phyloP scores from a whole-genome alignment of 2,113 vertebrate species.

The Heptranchias perlo region DNA sequence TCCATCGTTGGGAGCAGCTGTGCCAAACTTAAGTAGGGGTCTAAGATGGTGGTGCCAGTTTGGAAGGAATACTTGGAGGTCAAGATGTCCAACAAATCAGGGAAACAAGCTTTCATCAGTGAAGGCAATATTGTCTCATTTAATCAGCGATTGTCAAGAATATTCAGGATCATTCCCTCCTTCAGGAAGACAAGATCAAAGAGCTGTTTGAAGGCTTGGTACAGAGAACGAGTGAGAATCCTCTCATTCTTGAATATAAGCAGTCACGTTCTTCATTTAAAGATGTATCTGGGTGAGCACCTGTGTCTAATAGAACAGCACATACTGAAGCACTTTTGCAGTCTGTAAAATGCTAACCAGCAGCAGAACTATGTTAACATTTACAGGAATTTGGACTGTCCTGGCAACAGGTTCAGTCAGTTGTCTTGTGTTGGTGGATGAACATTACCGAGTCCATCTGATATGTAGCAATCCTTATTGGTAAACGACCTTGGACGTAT shows the following conservation, averaged over 20 bases:
- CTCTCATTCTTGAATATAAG: too few species aligned
- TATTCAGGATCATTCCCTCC: neutral
- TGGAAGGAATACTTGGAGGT: neutral
- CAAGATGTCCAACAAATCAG: neutral
- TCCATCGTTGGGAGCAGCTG: neutral
- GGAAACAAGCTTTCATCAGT: neutral
- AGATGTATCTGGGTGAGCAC: neutral
- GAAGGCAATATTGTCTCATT: neutral
- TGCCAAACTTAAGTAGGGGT: neutral
- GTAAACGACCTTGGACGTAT: neutral
- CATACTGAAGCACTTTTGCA: neutral
- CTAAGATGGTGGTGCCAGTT: neutral
- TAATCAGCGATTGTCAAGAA: neutral
- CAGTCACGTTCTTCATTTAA: neutral
- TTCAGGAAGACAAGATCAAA: neutral
- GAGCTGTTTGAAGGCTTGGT: neutral
- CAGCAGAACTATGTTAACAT: neutral
- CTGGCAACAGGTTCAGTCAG: neutral
- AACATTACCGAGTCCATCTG: too few species aligned
- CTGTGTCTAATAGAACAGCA: neutral
- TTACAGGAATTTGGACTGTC: conserved; percentile 5
- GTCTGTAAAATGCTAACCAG: neutral
- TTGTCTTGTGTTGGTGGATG: neutral
- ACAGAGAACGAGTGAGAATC: neutral
- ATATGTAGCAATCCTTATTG: neutral